Base-by-base conservation (phyloP, 1,140 invertebrate genomes). In the Bombus vancouverensis region DNA sequence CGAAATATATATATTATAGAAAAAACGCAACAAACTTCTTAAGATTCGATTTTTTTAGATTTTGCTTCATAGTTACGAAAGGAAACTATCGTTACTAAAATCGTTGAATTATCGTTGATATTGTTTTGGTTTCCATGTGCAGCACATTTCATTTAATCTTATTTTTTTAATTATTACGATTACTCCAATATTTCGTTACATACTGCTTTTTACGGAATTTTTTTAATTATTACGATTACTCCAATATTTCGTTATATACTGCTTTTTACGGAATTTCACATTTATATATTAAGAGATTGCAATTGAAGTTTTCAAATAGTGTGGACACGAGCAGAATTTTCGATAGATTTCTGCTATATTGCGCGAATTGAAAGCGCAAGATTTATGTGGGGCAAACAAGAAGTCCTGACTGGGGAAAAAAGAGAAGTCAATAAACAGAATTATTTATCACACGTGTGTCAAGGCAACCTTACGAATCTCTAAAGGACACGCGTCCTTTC, bases 361-460 rank as follows among this genome's bases (percentile, higher is more conserved):
- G 3, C 22, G 37, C 22, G 81, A 83, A 83, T 83, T 77, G 82
- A 84, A 79, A 59, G 53, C 66, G 15, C 66, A 79, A 79, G 75
- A 79, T 84, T 79, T 84, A 79, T 79, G 47, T 32, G 13, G 8
- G 4, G 47, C 22, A 5, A 34, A 65, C 75, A 84, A 72, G 75
- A 79, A 71, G 39, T 37, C 25, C 37, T n/a, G 37, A 9, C 18
- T 28, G 15, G 39, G 53, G 2, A n/a, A 57, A 47, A 83, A 83
- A 59, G 37, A 81, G 44, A 65, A 86, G 70, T 83, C 79, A 89
- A 89, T 89, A 89, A 89, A 88, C 87, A 89, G 88, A 89, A 89
- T 89, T 89, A 89, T 89, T 89, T 89, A 89, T 89, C 80, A 89
- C 87, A 59, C 65, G 87, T 81, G 59, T 57, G 70, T 83, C 77